Conservation (phyloP, 2,113 vertebrate genomes). For the Motacilla alba region DNA sequence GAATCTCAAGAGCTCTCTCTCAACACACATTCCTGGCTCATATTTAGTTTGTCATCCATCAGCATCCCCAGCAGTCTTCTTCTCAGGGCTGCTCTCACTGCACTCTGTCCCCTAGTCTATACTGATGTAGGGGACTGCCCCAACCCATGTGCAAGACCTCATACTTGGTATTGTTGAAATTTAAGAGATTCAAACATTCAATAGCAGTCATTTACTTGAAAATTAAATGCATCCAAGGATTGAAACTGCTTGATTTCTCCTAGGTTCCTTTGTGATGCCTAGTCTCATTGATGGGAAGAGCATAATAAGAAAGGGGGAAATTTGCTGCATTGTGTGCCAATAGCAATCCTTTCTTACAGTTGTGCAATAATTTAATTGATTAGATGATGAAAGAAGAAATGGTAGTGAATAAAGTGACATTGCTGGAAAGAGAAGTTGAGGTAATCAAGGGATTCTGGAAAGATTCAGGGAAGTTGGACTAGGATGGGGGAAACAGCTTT, state of each 20-base stretch:
- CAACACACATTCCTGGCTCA: rapidly evolving
- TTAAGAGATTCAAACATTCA: background rate
- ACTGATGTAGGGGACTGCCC: rapidly evolving
- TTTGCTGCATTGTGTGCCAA: background rate
- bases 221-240: background rate
- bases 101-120: rapidly evolving
- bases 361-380: background rate
- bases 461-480: conserved; percentile 73
- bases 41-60: background rate
- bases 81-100: background rate
- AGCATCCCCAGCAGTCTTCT: background rate
- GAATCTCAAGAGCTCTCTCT: background rate
- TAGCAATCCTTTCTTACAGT: background rate
- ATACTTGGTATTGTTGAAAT: background rate
- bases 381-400: conserved; percentile 72
- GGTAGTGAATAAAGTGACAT: conserved; percentile 79
- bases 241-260: background rate
- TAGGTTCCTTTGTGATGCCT: background rate
- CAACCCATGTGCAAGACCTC: rapidly evolving
- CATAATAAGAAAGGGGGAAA: background rate
- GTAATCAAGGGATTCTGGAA: conserved; percentile 81
- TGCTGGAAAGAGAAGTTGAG: conserved; percentile 60
- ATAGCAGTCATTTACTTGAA: background rate
- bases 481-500: background rate
- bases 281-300: background rate